phyloP scores from a whole-genome alignment of 2,113 vertebrate genomes.

The Sula dactylatra region DNA sequence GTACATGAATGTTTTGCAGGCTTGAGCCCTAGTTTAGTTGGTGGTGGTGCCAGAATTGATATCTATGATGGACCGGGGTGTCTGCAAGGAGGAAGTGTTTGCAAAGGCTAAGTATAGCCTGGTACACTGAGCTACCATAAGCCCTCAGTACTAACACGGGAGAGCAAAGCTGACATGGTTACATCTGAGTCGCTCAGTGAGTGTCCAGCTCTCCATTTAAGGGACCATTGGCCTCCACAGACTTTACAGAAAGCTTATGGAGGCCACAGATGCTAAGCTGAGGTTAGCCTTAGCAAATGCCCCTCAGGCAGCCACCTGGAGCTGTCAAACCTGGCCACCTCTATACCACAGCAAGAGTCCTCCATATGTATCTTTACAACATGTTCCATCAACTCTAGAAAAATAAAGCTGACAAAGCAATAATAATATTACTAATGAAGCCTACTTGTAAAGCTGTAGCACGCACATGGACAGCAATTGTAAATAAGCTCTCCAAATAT shows the following conservation, averaged over 20 bases:
- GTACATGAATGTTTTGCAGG: rapidly evolving
- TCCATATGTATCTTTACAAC: neutral
- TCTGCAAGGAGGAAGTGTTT: neutral
- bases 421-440: neutral
- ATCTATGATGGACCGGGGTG: neutral
- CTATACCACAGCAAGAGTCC: neutral
- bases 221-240: neutral
- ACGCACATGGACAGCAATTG: neutral
- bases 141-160: rapidly evolving
- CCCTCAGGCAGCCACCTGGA: neutral
- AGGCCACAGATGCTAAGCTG: neutral
- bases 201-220: neutral
- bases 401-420: neutral
- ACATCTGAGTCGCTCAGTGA: neutral
- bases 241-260: neutral
- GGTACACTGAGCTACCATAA: neutral
- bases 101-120: neutral
- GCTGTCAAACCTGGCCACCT: neutral
- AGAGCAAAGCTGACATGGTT: neutral
- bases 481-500: neutral
- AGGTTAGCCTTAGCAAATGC: neutral
- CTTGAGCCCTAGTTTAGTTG: neutral
- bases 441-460: neutral
- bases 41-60: neutral
- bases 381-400: neutral